These are phyloP conservation scores for Condylura cristata DNA, from an alignment of 2,113 vertebrate genomes.

Conservation along the genomic window DNA sequence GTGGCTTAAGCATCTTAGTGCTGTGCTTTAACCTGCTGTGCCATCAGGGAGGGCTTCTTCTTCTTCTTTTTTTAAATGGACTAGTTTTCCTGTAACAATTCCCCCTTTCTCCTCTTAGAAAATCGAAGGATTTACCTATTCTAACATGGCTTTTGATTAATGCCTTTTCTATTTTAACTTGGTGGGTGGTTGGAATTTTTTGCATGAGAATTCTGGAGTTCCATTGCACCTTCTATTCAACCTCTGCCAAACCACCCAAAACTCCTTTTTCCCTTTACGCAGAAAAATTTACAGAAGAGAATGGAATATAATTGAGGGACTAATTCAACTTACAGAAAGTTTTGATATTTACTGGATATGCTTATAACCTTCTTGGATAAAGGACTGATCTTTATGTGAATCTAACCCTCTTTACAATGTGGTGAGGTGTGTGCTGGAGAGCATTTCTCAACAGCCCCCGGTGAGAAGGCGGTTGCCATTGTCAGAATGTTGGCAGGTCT, in stretches of 20 bases:
- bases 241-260: background rate
- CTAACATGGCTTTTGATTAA: background rate
- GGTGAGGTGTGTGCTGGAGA: background rate
- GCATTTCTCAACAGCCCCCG: slow-evolving; percentile 1
- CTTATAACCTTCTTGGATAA: background rate
- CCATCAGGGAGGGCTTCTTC: too few relatives aligned
- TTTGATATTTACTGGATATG: background rate
- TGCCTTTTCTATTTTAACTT: background rate
- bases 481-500: background rate
- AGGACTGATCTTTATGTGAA: background rate
- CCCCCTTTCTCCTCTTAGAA: background rate
- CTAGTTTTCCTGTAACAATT: background rate
- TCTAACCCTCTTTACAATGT: background rate
- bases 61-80: background rate
- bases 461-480: background rate
- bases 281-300: background rate
- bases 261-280: too few relatives aligned
- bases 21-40: too few relatives aligned
- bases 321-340: background rate
- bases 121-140: background rate
- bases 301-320: background rate
- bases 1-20: too few relatives aligned
- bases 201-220: too few relatives aligned
- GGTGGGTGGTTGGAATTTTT: too few relatives aligned
- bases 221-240: too few relatives aligned